phyloP scores from a whole-genome alignment of 2,113 vertebrate genomes.

The Pituophis catenifer region DNA sequence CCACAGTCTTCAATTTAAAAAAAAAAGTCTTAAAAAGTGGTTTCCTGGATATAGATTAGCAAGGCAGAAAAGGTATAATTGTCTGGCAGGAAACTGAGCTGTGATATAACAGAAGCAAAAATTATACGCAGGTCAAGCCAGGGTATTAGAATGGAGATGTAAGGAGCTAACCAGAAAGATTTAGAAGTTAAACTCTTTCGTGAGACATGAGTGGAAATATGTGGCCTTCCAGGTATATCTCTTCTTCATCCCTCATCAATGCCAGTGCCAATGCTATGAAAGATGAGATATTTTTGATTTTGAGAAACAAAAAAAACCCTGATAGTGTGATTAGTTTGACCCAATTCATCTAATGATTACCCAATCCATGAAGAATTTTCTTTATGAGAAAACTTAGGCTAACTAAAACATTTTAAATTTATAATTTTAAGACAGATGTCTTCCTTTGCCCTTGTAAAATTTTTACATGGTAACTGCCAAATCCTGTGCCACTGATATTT shows the following conservation, averaged over 20 bases:
- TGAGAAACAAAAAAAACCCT: background rate
- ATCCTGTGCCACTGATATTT: background rate
- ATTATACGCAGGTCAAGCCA: background rate
- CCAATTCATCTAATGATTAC: background rate
- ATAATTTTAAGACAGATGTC: background rate
- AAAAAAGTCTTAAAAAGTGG: background rate
- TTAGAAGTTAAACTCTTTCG: background rate
- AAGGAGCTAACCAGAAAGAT: background rate
- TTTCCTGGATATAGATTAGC: background rate
- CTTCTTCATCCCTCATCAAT: background rate
- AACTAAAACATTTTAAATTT: background rate
- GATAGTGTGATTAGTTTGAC: background rate
- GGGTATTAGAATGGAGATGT: background rate
- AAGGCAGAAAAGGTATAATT: background rate
- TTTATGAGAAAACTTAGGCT: background rate
- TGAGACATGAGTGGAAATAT: background rate
- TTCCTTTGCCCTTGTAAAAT: background rate
- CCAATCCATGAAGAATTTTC: background rate
- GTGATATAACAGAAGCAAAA: background rate
- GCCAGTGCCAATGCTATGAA: fast-evolving
- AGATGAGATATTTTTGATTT: background rate
- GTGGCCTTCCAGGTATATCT: background rate
- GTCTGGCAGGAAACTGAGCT: background rate
- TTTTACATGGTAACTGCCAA: background rate
- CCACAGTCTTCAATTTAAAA: background rate